Evolutionary conservation across 1,140 invertebrate genomes (phyloP).

Genomic region (Rhynchophorus ferrugineus): DNA sequence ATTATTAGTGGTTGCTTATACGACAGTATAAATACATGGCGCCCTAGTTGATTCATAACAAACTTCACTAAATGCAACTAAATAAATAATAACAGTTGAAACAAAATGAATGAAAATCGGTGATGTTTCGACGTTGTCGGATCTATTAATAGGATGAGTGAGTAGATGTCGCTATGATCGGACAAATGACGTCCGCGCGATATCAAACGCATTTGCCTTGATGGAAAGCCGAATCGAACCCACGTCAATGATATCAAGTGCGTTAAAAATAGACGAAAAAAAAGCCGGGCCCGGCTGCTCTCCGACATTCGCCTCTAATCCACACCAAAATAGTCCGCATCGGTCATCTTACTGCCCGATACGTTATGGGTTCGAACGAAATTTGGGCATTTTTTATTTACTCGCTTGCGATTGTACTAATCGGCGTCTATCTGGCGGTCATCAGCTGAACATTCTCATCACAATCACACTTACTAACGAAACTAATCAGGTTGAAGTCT

Average conservation of each 20-base stretch:
- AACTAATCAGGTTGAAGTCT: neutral
- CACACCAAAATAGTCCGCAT: constrained; percentile 23
- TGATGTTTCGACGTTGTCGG: no score
- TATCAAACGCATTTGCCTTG: no score
- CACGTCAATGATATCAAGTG: neutral
- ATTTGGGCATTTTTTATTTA: constrained; percentile 18
- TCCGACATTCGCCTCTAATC: neutral
- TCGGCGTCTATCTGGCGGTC: constrained; percentile 21
- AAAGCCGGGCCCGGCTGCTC: constrained; percentile 7
- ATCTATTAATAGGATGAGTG: no score
- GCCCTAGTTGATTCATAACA: no score
- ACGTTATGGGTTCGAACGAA: constrained; percentile 16
- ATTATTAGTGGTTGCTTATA: no score
- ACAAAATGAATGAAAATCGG: no score
- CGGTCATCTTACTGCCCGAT: constrained; percentile 1
- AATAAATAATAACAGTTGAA: no score
- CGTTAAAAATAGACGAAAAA: constrained; percentile 15
- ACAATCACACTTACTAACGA: neutral
- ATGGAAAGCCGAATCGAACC: no score
- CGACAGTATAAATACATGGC: no score
- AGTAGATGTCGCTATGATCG: no score
- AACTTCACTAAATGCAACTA: no score
- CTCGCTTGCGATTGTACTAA: constrained; percentile 20
- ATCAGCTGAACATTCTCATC: constrained; percentile 12
- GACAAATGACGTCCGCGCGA: no score